Evolutionary conservation across 2,797 vertebrate species (phyloP), one percentile per base, ranked within the genome.

Genomic region (Sandelia bainsii): DNA sequence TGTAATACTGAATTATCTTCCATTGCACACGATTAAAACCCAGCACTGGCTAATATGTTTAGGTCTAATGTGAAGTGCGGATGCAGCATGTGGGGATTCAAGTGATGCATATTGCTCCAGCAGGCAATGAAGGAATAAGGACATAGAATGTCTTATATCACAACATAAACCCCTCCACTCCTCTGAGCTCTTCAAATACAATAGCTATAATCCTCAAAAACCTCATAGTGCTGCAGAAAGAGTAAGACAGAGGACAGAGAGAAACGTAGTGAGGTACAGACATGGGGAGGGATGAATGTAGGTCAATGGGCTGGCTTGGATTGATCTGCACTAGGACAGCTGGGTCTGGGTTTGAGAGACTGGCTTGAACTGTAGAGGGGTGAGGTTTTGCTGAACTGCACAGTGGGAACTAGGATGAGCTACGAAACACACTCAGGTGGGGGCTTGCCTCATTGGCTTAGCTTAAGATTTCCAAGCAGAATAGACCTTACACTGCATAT

Each of bases 111-210:
- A 4, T 37, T 37, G 11, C 8, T 22, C 74, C 62, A 72, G 67
- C 32, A 19, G 67, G 69, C 58, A 52, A 45, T 20, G 48, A 58
- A 50, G 60, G 50, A 74, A 56, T 71, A 59, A 69, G 37, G 54
- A 64, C 44, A 27, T 5, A 0, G 32, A 51, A 74, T 80, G 82
- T 89, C 80, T 75, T 37, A 72, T 88, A 69, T 87, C 87, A 87
- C 67, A 90, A 88, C 80, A 87, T 34, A 45, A 57, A 51, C 65
- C 57, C 25, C 39, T 58, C 50, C 6, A 23, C 54, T 69, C 59
- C 44, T 22, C 54, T 40, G 17, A 48, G 68, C 22, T 48, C 60
- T 71, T 54, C 44, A 69, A 59, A 68, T 50, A 69, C 72, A 75
- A 84, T 64, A 84, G 88, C 73, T 49, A 20, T 80, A n/a, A 84